phyloP scores from a whole-genome alignment of 1,140 invertebrate species.

The Sesamia nonagrioides region DNA sequence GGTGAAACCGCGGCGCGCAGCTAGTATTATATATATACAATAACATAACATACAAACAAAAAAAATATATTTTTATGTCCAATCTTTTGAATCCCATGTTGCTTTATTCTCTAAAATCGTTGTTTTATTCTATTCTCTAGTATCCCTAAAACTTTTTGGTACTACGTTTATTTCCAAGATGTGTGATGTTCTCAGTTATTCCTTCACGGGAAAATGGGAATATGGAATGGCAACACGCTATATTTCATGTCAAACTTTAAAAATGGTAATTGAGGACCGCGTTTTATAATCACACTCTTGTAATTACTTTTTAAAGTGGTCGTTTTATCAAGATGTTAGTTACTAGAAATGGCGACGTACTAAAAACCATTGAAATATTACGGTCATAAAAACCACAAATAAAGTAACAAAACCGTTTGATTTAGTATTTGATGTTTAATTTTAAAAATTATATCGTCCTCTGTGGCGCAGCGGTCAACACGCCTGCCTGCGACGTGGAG shows the following conservation, averaged over 20 bases:
- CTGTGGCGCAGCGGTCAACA: too few relatives aligned
- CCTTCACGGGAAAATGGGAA: neutral
- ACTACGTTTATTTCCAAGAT: neutral
- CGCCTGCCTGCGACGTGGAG: too few relatives aligned
- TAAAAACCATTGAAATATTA: slow-evolving; percentile 19
- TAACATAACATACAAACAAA: too few relatives aligned
- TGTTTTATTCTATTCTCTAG: neutral
- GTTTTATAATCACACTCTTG: slow-evolving; percentile 30
- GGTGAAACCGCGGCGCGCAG: too few relatives aligned
- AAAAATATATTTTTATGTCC: too few relatives aligned
- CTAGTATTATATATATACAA: too few relatives aligned
- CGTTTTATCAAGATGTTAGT: slow-evolving; percentile 41
- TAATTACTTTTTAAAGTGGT: slow-evolving; percentile 44
- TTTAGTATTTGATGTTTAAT: neutral
- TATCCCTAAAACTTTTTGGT: neutral
- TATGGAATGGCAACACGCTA: slow-evolving; percentile 39
- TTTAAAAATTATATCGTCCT: too few relatives aligned
- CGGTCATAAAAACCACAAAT: slow-evolving; percentile 24
- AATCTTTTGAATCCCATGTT: too few relatives aligned
- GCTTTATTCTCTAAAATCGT: too few relatives aligned
- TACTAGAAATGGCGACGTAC: slow-evolving; percentile 27
- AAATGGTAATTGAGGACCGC: slow-evolving; percentile 28
- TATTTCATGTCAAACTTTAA: slow-evolving; percentile 54
- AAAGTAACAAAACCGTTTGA: slow-evolving; percentile 15
- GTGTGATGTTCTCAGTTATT: neutral